Evolutionary conservation across 1,140 invertebrate genomes (phyloP).

Genomic region (Lasaia peninsularis): DNA sequence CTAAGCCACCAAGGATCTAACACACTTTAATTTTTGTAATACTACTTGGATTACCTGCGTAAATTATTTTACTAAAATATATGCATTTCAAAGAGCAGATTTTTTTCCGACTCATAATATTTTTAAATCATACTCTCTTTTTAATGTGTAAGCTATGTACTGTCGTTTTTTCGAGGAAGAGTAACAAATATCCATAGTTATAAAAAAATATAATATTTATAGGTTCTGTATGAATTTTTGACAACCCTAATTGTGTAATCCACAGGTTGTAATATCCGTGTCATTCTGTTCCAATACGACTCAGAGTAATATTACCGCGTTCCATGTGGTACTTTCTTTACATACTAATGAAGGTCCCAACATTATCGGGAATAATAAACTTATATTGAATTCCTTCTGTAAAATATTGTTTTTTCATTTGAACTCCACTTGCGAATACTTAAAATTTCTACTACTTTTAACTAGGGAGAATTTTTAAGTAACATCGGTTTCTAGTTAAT

Average conservation of each 20-base stretch:
- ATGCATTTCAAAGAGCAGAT: no score
- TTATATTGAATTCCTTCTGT: slow-evolving; percentile 14
- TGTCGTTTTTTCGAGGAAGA: no score
- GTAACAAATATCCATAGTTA: no score
- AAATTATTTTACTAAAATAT: no score
- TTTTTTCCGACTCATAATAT: no score
- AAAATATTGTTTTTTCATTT: background rate
- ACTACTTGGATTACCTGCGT: no score
- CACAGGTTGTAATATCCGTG: slow-evolving; percentile 33
- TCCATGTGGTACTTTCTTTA: slow-evolving; percentile 33
- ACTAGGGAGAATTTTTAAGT: background rate
- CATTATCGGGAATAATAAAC: slow-evolving; percentile 4
- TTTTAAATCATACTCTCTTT: no score
- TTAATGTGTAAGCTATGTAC: no score
- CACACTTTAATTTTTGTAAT: no score
- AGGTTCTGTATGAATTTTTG: no score
- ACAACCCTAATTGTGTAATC: slow-evolving; percentile 17
- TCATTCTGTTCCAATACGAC: slow-evolving; percentile 27
- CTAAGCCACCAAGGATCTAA: no score
- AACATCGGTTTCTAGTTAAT: background rate
- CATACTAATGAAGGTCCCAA: slow-evolving; percentile 29
- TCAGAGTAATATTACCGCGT: slow-evolving; percentile 30
- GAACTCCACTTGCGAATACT: background rate
- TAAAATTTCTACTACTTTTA: background rate
- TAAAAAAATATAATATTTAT: no score